Conservation (phyloP, 2,113 vertebrate species). For the Syngnathus typhle region DNA sequence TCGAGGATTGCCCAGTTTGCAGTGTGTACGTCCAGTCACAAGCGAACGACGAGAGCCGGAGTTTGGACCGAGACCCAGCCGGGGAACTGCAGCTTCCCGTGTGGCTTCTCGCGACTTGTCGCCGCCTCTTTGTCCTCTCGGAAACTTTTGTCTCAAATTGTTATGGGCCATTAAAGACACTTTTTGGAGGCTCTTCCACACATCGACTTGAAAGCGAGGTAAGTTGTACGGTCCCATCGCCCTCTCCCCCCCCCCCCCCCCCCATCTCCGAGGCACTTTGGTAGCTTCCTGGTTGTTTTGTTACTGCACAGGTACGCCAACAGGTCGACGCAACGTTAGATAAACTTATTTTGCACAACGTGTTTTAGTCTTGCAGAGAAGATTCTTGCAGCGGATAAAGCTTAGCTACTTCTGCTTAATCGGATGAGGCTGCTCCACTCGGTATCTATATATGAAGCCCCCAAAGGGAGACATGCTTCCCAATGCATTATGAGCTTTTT, state of each 20-base stretch:
- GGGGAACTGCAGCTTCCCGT: conserved; percentile 19
- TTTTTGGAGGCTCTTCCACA: conserved; percentile 8
- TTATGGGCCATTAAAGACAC: conserved; percentile 64
- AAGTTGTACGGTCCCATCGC: conserved; percentile 36
- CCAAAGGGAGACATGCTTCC: neutral
- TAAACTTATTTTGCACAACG: neutral
- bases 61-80: conserved; percentile 49
- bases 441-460: neutral
- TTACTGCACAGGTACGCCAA: conserved; percentile 28
- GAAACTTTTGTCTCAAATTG: conserved; percentile 20
- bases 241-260: conserved; percentile 9
- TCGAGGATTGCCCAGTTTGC: conserved; percentile 13
- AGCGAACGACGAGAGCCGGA: conserved; percentile 29
- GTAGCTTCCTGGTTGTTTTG: conserved; percentile 44
- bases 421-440: conserved; percentile 36
- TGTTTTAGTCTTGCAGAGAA: neutral
- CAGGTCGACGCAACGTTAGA: neutral
- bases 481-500: neutral
- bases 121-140: neutral
- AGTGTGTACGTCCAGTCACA: neutral
- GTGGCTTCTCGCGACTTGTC: conserved; percentile 29
- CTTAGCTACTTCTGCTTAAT: conserved; percentile 36
- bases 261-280: neutral
- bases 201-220: conserved; percentile 54
- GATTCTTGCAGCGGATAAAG: conserved; percentile 33